phyloP scores from a whole-genome alignment of 2,888 invertebrate genomes.

The Deilephila porcellus region DNA sequence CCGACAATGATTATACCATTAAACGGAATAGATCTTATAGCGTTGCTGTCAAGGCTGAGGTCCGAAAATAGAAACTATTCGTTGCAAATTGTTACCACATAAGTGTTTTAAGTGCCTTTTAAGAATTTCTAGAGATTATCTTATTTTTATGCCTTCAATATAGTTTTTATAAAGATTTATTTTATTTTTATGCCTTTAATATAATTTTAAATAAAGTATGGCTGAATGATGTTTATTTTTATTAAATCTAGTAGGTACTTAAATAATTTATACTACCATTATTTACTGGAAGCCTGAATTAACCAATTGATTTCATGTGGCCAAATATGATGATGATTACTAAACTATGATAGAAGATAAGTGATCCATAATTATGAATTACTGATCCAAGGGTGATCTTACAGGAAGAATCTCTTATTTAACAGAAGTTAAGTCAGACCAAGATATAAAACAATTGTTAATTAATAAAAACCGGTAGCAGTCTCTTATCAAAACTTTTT shows the following conservation, averaged over 20 bases:
- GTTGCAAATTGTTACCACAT: slow-evolving; percentile 44
- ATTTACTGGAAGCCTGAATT: no score
- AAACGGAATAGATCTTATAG: slow-evolving; percentile 44
- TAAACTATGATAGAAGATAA: no score
- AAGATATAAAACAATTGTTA: no score
- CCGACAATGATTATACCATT: slow-evolving; percentile 41
- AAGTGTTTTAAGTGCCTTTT: slow-evolving; percentile 2
- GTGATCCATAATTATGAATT: no score
- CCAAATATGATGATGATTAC: no score
- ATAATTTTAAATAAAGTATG: background rate
- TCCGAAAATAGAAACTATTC: slow-evolving; percentile 51
- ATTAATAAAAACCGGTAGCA: no score
- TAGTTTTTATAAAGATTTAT: background rate
- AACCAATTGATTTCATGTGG: no score
- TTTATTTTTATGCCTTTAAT: background rate
- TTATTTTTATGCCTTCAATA: background rate
- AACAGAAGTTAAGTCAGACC: no score
- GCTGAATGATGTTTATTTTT: background rate
- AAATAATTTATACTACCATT: no score
- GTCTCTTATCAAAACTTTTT: no score
- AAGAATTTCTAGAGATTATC: background rate
- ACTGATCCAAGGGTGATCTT: no score
- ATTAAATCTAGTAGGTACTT: background rate
- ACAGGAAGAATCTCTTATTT: no score
- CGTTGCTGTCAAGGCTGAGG: slow-evolving; percentile 42